Conservation (phyloP, 2,797 vertebrate species). For the Poeciliopsis paucimaculata region DNA sequence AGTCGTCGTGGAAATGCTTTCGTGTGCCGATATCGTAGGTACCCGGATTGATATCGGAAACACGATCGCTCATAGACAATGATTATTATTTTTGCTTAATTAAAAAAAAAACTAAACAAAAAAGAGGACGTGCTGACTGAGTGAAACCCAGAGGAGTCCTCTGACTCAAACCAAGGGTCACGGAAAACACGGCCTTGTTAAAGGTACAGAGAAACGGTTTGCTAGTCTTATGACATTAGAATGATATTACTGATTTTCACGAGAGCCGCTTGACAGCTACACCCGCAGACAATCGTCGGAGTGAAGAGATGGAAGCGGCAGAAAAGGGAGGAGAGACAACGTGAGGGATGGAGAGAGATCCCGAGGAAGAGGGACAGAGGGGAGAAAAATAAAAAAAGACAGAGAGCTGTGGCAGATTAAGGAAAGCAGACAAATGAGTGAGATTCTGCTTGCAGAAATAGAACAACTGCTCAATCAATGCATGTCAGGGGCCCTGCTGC, state of each 20-base stretch:
- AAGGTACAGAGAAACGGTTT: slow-evolving; percentile 61
- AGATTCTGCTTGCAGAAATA: slow-evolving; percentile 76
- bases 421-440: slow-evolving; percentile 55
- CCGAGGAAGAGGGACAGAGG: slow-evolving; percentile 44
- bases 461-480: slow-evolving; percentile 76
- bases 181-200: slow-evolving; percentile 69
- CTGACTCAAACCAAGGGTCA: slow-evolving; percentile 46
- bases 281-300: slow-evolving; percentile 60
- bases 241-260: slow-evolving; percentile 77
- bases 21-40: slow-evolving; percentile 54
- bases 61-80: slow-evolving; percentile 43
- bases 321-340: slow-evolving; percentile 48
- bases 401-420: slow-evolving; percentile 35
- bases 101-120: slow-evolving; percentile 38
- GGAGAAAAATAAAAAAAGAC: slow-evolving; percentile 31
- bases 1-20: slow-evolving; percentile 44
- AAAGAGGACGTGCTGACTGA: slow-evolving; percentile 32
- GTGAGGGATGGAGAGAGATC: slow-evolving; percentile 47
- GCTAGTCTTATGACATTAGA: slow-evolving; percentile 71
- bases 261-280: slow-evolving; percentile 56
- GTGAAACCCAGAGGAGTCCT: slow-evolving; percentile 58
- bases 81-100: slow-evolving; percentile 49
- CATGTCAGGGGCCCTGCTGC: slow-evolving; percentile 59
- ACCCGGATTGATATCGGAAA: slow-evolving; percentile 50
- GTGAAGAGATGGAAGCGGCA: slow-evolving; percentile 54